Percentiles rank a stretch among this genome's conserved stretches.
Conservation (phyloP, 2,797 vertebrate genomes). For the Distichodus sexfasciatus region DNA sequence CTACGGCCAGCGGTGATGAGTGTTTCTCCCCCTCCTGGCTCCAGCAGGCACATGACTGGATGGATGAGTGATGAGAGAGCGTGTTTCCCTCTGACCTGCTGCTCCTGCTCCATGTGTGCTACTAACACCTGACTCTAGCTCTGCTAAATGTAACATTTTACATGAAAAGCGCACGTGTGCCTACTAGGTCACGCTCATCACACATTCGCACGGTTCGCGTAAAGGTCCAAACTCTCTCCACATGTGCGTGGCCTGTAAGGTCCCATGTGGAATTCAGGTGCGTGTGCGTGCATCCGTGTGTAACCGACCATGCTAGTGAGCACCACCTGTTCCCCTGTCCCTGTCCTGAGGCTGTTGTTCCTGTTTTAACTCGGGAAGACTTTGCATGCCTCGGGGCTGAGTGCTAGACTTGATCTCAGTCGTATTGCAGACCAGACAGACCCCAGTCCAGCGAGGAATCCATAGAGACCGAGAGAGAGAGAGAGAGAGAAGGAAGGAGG, state of each 20-base stretch:
- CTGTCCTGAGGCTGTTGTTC: constrained; percentile 19
- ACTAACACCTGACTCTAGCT: not conserved
- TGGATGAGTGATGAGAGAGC: too few relatives aligned
- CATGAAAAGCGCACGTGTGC: constrained; percentile 11
- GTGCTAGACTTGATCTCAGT: not conserved
- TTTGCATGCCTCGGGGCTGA: not conserved
- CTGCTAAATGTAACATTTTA: constrained; percentile 16
- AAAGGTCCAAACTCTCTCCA: not conserved
- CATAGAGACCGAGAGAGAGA: not conserved
- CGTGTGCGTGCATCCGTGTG: not conserved
- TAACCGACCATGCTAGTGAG: constrained; percentile 1
- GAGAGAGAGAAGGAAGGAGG: not conserved
- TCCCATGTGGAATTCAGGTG: not conserved
- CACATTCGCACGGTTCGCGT: constrained; percentile 22
- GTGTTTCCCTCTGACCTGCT: not conserved
- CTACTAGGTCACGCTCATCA: not conserved
- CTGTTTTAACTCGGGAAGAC: not conserved
- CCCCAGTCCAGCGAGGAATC: not conserved
- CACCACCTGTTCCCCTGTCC: constrained; percentile 26
- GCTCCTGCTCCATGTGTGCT: not conserved
- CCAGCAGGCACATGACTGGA: not conserved
- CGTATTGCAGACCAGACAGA: not conserved
- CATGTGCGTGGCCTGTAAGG: not conserved
- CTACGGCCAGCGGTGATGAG: not conserved
- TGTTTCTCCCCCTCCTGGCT: too few relatives aligned